Evolutionary conservation across 2,113 vertebrate species (phyloP).

Genomic region (Hoplias malabaricus): DNA sequence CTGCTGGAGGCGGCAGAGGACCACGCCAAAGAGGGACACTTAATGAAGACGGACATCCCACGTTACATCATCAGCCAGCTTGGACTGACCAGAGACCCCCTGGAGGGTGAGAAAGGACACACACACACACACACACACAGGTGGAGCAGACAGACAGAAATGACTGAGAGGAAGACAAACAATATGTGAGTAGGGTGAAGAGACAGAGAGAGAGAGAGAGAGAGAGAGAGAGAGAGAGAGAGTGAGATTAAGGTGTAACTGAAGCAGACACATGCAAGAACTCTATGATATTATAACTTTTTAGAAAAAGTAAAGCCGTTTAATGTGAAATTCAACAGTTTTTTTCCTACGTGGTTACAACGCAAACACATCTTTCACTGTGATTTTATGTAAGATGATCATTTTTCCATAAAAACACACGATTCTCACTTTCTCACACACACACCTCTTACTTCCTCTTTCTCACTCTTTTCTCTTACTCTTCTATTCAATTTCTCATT

Average conservation of each 20-base stretch:
- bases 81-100: constrained; percentile 95
- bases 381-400: too few species aligned
- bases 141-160: not conserved
- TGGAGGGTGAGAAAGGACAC: constrained; percentile 91
- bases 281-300: too few species aligned
- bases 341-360: too few species aligned
- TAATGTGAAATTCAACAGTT: too few species aligned
- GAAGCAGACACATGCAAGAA: too few species aligned
- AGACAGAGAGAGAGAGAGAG: not conserved
- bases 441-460: not conserved
- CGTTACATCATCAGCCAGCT: constrained; percentile 95
- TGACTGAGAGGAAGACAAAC: not conserved
- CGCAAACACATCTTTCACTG: too few species aligned
- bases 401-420: too few species aligned
- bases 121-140: not conserved
- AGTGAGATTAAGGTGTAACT: too few species aligned
- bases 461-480: not conserved
- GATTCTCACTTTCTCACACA: not conserved
- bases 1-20: constrained; percentile 97
- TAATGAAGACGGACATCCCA: constrained; percentile 97
- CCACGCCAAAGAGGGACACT: constrained; percentile 96
- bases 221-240: too few species aligned
- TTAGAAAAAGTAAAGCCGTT: too few species aligned
- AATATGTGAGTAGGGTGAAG: not conserved
- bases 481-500: too few species aligned